Evolutionary conservation across 2,888 invertebrate genomes (phyloP).

Genomic region (Agonopterix alstromeriana): DNA sequence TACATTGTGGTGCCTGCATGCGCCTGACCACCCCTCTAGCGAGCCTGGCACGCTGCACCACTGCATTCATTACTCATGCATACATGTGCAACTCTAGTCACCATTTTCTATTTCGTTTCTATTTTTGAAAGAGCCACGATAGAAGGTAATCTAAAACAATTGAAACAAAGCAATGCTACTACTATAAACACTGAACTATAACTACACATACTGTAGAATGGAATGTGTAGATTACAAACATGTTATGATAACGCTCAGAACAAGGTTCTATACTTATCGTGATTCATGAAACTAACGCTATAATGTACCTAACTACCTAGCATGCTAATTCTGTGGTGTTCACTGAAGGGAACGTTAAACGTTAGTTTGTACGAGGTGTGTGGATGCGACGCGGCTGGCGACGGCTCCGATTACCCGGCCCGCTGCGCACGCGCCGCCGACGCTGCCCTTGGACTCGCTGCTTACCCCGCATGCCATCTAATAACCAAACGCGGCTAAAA

Average conservation of each 20-base stretch:
- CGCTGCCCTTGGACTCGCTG: slow-evolving; percentile 37
- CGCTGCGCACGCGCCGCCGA: slow-evolving; percentile 27
- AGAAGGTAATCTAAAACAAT: too few relatives aligned
- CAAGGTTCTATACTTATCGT: too few relatives aligned
- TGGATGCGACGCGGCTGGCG: slow-evolving; percentile 16
- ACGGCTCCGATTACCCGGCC: slow-evolving; percentile 34
- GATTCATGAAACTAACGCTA: too few relatives aligned
- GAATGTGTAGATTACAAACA: too few relatives aligned
- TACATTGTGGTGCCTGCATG: slow-evolving; percentile 22
- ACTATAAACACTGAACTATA: too few relatives aligned
- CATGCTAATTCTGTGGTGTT: not conserved
- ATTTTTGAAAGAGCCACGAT: not conserved
- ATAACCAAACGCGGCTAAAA: slow-evolving; percentile 15
- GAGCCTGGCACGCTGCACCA: slow-evolving; percentile 8
- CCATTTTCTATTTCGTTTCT: not conserved
- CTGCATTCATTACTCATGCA: slow-evolving; percentile 29
- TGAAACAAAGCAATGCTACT: too few relatives aligned
- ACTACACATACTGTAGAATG: too few relatives aligned
- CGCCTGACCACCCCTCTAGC: slow-evolving; percentile 48
- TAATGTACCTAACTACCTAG: too few relatives aligned
- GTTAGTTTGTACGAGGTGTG: not conserved
- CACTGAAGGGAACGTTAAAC: not conserved
- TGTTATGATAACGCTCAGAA: too few relatives aligned
- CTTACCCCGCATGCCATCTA: slow-evolving; percentile 27
- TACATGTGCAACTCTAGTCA: too few relatives aligned